Percentiles rank a stretch among this genome's conserved stretches.
These are phyloP conservation scores for Artemia franciscana DNA, from an alignment of 1,140 invertebrate genomes.

Conservation along the genomic window DNA sequence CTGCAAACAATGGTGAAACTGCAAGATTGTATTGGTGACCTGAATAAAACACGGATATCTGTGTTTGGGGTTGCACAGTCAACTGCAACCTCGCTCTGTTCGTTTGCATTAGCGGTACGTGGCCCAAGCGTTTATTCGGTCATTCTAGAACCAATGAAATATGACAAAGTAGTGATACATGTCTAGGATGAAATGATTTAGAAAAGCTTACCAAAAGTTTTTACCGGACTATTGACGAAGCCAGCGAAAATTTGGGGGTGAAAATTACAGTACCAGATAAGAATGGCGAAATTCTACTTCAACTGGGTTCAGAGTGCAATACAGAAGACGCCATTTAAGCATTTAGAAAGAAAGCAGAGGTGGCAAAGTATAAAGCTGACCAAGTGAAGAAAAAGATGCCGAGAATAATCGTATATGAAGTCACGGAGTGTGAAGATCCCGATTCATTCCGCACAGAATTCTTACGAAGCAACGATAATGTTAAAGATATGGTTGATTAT, in stretches of 20 bases:
- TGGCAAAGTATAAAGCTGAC: not conserved
- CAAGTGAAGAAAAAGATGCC: not conserved
- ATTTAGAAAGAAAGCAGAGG: not conserved
- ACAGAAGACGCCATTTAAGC: not conserved
- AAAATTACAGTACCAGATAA: not conserved
- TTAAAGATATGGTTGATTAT: not conserved
- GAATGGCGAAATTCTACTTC: not conserved
- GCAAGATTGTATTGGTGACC: no score
- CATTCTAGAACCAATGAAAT: not conserved
- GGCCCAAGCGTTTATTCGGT: not conserved
- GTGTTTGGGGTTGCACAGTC: no score
- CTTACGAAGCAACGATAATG: not conserved
- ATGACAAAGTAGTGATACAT: not conserved
- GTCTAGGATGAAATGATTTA: not conserved
- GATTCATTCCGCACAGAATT: not conserved
- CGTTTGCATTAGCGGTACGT: not conserved
- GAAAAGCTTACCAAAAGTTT: not conserved
- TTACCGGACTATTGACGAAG: not conserved
- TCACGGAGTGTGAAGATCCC: not conserved
- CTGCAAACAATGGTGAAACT: no score
- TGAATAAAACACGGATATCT: no score
- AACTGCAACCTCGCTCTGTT: no score
- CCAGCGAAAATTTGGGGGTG: not conserved
- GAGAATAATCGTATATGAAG: not conserved
- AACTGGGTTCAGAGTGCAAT: not conserved